These are phyloP conservation scores for Malthinus flaveolus DNA, from an alignment of 2,888 invertebrate species.

Conservation along the genomic window DNA sequence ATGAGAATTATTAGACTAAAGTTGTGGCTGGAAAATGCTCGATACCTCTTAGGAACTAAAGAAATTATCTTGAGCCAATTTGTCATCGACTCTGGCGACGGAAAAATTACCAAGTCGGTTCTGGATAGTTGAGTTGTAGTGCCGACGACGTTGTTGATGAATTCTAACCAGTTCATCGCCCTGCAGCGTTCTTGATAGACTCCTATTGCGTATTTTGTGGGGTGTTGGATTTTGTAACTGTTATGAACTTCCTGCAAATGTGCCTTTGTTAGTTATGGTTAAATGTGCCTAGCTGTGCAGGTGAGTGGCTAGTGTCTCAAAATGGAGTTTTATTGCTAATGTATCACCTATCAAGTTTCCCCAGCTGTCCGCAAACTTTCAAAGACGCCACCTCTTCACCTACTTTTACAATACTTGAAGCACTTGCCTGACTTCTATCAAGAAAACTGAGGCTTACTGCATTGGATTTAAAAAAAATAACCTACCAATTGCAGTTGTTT, in stretches of 20 bases:
- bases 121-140: conserved; percentile 11
- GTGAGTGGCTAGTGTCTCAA: no score
- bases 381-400: no score
- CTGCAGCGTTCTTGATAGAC: conserved; percentile 8
- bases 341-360: no score
- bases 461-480: not conserved
- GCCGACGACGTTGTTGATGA: conserved; percentile 16
- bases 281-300: not conserved
- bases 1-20: not conserved
- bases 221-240: not conserved
- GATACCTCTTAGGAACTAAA: conserved; percentile 19
- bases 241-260: conserved; percentile 14
- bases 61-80: conserved; percentile 21
- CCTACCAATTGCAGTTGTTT: conserved; percentile 13
- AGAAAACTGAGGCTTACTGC: not conserved
- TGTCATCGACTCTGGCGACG: conserved; percentile 11
- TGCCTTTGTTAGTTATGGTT: not conserved
- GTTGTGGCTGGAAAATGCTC: not conserved
- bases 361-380: no score
- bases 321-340: no score
- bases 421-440: no score
- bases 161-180: conserved; percentile 17
- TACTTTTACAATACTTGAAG: no score
- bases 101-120: conserved; percentile 16
- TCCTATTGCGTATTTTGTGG: conserved; percentile 6